phyloP scores from a whole-genome alignment of 2,113 vertebrate species.

The Ancistrus triradiatus region DNA sequence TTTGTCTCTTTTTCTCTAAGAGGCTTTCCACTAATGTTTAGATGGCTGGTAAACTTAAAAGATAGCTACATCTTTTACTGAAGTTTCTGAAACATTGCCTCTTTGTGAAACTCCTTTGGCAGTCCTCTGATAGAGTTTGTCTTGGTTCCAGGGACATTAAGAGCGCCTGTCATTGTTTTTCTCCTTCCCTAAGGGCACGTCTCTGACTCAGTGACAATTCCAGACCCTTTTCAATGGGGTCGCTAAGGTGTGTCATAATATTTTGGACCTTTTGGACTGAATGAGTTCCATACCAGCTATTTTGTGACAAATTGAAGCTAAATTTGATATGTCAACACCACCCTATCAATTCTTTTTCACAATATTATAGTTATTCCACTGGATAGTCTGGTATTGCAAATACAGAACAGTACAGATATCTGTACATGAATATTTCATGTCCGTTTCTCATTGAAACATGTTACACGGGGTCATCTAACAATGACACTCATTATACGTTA shows the following conservation, averaged over 20 bases:
- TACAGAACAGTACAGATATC: too few relatives aligned
- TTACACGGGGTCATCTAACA: too few relatives aligned
- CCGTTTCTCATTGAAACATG: too few relatives aligned
- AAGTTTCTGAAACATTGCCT: slow-evolving; percentile 12
- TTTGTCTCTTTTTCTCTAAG: slow-evolving; percentile 31
- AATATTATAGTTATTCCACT: too few relatives aligned
- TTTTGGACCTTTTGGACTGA: slow-evolving; percentile 37
- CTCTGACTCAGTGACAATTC: slow-evolving; percentile 41
- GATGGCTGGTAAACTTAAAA: slow-evolving; percentile 18
- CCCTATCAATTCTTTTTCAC: too few relatives aligned
- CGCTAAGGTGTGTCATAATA: slow-evolving; percentile 44
- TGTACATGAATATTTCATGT: too few relatives aligned
- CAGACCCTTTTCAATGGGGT: slow-evolving; percentile 41
- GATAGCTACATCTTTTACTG: slow-evolving; percentile 3
- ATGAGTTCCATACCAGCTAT: too few relatives aligned
- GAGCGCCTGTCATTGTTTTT: slow-evolving; percentile 17
- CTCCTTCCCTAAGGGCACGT: slow-evolving; percentile 22
- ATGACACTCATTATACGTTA: too few relatives aligned
- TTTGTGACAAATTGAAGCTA: slow-evolving; percentile 11
- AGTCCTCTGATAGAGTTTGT: not conserved
- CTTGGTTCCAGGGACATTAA: slow-evolving; percentile 1
- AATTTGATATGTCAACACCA: too few relatives aligned
- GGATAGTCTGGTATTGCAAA: too few relatives aligned
- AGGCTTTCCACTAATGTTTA: slow-evolving; percentile 33
- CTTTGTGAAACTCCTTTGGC: slow-evolving; percentile 31